Conservation (phyloP, 2,888 invertebrate genomes). For the Biston betularia region DNA sequence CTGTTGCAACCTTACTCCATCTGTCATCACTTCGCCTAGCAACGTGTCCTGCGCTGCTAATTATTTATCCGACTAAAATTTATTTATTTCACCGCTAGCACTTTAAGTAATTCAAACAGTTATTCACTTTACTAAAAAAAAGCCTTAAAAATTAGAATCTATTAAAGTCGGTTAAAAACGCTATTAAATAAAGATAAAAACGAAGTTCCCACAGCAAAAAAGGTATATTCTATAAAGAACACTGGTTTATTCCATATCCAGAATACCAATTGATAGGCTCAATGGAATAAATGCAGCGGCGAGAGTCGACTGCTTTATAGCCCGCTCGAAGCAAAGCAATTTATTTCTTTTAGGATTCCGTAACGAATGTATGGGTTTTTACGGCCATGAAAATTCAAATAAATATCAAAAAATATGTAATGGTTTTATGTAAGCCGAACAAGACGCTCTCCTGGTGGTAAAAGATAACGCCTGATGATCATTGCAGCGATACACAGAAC, state of each 20-base stretch:
- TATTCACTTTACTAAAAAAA: not conserved
- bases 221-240: constrained; percentile 28
- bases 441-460: no score
- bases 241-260: constrained; percentile 35
- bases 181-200: constrained; percentile 26
- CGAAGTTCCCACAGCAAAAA: constrained; percentile 33
- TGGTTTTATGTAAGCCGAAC: no score
- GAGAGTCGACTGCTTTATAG: constrained; percentile 53
- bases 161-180: constrained; percentile 4
- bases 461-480: no score
- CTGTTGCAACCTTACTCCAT: no score
- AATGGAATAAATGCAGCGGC: constrained; percentile 66
- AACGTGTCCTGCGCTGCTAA: no score
- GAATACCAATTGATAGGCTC: constrained; percentile 62
- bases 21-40: no score
- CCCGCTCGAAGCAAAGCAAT: constrained; percentile 52
- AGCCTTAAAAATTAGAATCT: not conserved
- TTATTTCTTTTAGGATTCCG: constrained; percentile 60
- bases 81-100: not conserved
- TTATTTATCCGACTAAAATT: not conserved
- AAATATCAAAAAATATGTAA: no score
- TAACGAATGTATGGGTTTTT: not conserved
- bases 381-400: not conserved
- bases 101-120: not conserved
- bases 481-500: no score